These are phyloP conservation scores for Cordilura impudica DNA, from an alignment of 2,888 invertebrate genomes.

Conservation along the genomic window DNA sequence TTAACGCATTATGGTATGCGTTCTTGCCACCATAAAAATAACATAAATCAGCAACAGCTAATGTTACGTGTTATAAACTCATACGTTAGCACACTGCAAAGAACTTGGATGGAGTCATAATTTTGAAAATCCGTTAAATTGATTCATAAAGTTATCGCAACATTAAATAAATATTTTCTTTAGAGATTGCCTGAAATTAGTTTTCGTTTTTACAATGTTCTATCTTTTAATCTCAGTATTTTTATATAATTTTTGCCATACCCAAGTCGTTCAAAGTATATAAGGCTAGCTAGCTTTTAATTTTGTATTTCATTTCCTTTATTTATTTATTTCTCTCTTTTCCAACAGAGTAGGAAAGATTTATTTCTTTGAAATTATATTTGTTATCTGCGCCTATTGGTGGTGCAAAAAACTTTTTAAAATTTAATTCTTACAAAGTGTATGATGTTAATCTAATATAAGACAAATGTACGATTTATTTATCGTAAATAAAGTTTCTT, in stretches of 20 bases:
- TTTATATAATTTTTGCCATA: too few relatives aligned
- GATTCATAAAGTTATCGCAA: too few relatives aligned
- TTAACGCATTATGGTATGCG: constrained; percentile 27
- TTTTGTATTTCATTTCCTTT: constrained; percentile 17
- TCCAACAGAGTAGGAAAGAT: background rate
- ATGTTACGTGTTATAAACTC: background rate
- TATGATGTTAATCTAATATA: background rate
- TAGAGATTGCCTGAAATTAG: too few relatives aligned
- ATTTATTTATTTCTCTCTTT: background rate
- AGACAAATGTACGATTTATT: background rate
- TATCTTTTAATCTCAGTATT: too few relatives aligned
- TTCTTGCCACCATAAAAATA: constrained; percentile 22
- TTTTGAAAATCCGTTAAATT: too few relatives aligned
- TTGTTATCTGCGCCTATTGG: background rate
- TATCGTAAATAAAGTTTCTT: background rate
- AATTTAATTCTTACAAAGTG: background rate
- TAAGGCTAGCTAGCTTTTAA: background rate
- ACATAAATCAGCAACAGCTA: constrained; percentile 30
- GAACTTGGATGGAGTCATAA: background rate
- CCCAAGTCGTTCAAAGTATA: background rate
- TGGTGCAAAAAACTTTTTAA: background rate
- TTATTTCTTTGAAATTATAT: background rate
- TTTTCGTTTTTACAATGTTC: too few relatives aligned
- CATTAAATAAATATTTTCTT: too few relatives aligned
- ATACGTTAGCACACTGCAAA: background rate